phyloP scores from a whole-genome alignment of 2,113 vertebrate species.

The Neolamprologus fasciatus region DNA sequence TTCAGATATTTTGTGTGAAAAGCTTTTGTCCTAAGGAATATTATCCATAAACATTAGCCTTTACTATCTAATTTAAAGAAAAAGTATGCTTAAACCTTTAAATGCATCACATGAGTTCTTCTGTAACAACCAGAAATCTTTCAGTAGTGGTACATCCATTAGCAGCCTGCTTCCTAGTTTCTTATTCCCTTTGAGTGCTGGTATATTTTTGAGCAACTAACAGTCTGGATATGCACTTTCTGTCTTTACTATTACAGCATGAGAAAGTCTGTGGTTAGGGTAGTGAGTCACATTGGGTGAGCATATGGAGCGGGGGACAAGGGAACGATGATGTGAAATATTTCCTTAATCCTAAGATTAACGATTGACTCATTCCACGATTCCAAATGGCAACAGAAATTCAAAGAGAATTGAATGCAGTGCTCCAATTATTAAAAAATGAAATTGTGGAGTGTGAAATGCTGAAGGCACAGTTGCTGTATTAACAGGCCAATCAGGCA shows the following conservation, averaged over 20 bases:
- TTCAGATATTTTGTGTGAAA: not conserved
- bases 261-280: not conserved
- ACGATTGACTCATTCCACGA: slow-evolving; percentile 14
- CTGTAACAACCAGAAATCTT: not conserved
- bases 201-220: not conserved
- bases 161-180: not conserved
- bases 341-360: not conserved
- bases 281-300: not conserved
- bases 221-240: not conserved
- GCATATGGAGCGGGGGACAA: not conserved
- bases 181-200: not conserved
- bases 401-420: not conserved
- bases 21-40: not conserved
- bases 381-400: not conserved
- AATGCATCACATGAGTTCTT: not conserved
- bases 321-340: not conserved
- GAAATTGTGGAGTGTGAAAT: slow-evolving; percentile 1
- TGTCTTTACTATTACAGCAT: not conserved
- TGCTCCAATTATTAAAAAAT: not conserved
- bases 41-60: not conserved
- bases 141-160: not conserved
- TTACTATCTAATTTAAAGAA: not conserved
- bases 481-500: slow-evolving; percentile 54
- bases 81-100: not conserved
- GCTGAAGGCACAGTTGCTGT: slow-evolving; percentile 8